phyloP scores from a whole-genome alignment of 1,140 invertebrate genomes.

The Muscidifurax raptorellus region DNA sequence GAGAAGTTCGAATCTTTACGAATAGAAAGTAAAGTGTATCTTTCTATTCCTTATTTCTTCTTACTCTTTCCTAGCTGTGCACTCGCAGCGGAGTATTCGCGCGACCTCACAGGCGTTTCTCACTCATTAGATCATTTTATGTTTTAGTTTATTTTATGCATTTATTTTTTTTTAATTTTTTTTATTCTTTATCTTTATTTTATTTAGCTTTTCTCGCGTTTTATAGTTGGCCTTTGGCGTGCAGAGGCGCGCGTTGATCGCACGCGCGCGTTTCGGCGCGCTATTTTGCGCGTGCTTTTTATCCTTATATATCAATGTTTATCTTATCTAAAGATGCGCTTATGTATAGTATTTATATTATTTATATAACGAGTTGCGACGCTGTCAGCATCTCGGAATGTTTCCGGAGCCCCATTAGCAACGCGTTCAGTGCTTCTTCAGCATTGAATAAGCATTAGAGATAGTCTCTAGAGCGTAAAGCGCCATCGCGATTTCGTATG shows the following conservation, averaged over 20 bases:
- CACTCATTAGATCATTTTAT: neutral
- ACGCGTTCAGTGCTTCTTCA: neutral
- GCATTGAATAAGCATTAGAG: neutral
- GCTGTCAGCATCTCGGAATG: conserved; percentile 17
- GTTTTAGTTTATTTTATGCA: neutral
- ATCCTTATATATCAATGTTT: neutral
- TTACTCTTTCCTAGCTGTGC: neutral
- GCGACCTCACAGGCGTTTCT: conserved; percentile 1
- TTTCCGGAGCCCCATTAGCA: neutral
- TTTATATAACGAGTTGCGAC: neutral
- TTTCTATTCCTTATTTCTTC: neutral
- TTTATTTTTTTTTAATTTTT: neutral
- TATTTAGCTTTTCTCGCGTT: neutral
- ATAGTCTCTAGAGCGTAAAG: neutral
- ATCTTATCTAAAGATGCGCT: conserved; percentile 19
- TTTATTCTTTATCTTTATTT: neutral
- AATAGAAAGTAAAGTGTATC: neutral
- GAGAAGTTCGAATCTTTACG: neutral
- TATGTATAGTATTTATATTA: conserved; percentile 45
- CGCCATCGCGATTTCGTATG: neutral
- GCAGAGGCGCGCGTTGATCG: neutral
- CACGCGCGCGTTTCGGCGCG: neutral
- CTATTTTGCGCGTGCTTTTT: neutral
- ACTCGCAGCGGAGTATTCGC: neutral
- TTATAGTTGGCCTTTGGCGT: conserved; percentile 3